These are phyloP conservation scores for Kryphioiulus occultus DNA, from an alignment of 2,888 invertebrate species.

Conservation along the genomic window DNA sequence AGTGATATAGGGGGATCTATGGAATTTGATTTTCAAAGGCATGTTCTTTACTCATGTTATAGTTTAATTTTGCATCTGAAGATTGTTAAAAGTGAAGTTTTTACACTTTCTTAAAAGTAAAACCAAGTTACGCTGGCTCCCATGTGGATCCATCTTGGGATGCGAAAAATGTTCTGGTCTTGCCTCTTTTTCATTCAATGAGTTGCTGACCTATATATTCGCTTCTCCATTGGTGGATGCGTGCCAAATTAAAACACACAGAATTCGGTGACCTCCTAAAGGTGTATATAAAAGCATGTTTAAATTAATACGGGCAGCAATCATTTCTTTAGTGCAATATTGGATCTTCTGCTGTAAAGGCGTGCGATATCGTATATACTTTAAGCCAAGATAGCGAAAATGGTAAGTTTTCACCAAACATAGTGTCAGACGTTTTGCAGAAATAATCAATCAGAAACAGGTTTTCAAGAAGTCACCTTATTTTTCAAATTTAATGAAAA, in stretches of 20 bases:
- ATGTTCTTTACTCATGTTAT: not conserved
- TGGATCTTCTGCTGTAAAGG: not conserved
- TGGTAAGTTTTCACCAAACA: not conserved
- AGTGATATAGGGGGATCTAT: too few relatives aligned
- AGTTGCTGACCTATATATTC: slow-evolving; percentile 24
- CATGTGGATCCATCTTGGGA: not conserved
- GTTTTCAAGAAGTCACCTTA: not conserved
- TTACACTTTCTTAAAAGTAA: not conserved
- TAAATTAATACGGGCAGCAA: not conserved
- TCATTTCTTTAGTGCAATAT: slow-evolving; percentile 28
- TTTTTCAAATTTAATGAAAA: not conserved
- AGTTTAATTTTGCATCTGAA: not conserved
- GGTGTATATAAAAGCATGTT: slow-evolving; percentile 36
- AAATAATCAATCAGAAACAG: not conserved
- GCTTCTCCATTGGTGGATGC: not conserved
- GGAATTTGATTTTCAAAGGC: not conserved
- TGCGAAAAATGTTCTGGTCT: not conserved
- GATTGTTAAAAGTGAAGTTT: not conserved
- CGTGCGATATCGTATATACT: not conserved
- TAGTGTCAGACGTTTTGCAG: not conserved
- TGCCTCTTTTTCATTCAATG: slow-evolving; percentile 36
- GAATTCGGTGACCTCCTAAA: slow-evolving; percentile 28
- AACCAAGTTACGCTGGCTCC: not conserved
- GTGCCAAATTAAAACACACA: slow-evolving; percentile 10
- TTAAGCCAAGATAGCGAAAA: not conserved